These are phyloP conservation scores for Lerema accius DNA, from an alignment of 1,140 invertebrate species.

Conservation along the genomic window DNA sequence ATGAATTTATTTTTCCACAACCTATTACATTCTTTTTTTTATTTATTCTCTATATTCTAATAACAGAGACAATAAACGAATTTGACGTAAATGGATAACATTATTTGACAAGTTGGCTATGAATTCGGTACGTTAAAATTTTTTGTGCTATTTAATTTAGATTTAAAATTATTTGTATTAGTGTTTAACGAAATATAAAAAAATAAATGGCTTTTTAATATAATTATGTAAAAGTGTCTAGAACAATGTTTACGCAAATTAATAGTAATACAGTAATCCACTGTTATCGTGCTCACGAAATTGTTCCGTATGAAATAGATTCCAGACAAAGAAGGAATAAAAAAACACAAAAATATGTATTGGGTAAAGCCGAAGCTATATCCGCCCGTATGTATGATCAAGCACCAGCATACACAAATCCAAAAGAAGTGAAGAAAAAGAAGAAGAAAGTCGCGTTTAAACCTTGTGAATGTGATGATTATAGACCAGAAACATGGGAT, in stretches of 20 bases:
- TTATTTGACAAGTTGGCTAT: too few relatives aligned
- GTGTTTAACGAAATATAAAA: too few relatives aligned
- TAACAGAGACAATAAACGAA: too few relatives aligned
- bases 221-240: not conserved
- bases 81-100: too few relatives aligned
- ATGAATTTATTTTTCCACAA: too few relatives aligned
- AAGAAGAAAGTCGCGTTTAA: slow-evolving; percentile 9
- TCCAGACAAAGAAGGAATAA: slow-evolving; percentile 16
- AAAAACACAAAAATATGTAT: slow-evolving; percentile 24
- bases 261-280: not conserved
- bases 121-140: too few relatives aligned
- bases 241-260: not conserved
- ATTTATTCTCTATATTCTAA: too few relatives aligned
- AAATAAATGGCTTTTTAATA: not conserved
- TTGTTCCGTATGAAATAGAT: slow-evolving; percentile 1
- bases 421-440: slow-evolving; percentile 31
- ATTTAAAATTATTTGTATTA: too few relatives aligned
- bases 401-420: slow-evolving; percentile 14
- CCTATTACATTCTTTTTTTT: too few relatives aligned
- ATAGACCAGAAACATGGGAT: slow-evolving; percentile 18
- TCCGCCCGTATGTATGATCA: slow-evolving; percentile 22
- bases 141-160: too few relatives aligned
- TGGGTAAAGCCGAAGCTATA: slow-evolving; percentile 6
- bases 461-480: slow-evolving; percentile 23
- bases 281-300: slow-evolving; percentile 1